These are phyloP conservation scores for Gnatocerus cornutus DNA, from an alignment of 2,888 invertebrate genomes.

Conservation along the genomic window DNA sequence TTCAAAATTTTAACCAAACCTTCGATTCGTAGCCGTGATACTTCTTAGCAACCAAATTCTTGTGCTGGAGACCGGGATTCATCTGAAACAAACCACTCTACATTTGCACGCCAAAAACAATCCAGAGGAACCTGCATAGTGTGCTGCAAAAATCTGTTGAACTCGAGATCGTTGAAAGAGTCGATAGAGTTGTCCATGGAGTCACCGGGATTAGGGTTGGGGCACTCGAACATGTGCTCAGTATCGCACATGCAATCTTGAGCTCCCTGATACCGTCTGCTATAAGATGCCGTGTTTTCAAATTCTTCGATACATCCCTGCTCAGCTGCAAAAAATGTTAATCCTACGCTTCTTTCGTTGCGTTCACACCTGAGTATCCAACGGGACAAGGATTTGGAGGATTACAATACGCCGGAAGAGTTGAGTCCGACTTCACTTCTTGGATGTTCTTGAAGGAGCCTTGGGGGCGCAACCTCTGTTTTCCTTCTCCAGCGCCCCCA, in stretches of 20 bases:
- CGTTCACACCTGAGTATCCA: constrained; percentile 84
- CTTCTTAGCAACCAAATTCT: constrained; percentile 85
- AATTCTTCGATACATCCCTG: constrained; percentile 94
- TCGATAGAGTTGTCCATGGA: constrained; percentile 65
- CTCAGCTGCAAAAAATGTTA: constrained; percentile 73
- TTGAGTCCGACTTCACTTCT: constrained; percentile 92
- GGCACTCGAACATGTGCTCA: constrained; percentile 97
- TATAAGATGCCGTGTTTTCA: constrained; percentile 96
- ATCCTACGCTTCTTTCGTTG: too few relatives aligned
- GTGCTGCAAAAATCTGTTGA: constrained; percentile 80
- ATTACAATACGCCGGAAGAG: constrained; percentile 97
- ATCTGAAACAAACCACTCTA: constrained; percentile 54
- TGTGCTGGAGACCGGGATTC: constrained; percentile 72
- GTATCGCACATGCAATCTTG: constrained; percentile 98
- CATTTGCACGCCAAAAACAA: constrained; percentile 1
- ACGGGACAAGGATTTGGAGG: constrained; percentile 99
- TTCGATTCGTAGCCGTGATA: constrained; percentile 74
- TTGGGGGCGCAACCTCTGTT: constrained; percentile 77
- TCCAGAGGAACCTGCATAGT: constrained; percentile 71
- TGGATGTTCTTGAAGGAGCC: constrained; percentile 76
- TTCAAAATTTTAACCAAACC: constrained; percentile 64
- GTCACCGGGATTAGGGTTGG: constrained; percentile 75
- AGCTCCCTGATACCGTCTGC: constrained; percentile 91
- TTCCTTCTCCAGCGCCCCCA: constrained; percentile 84
- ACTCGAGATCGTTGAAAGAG: constrained; percentile 73